These are phyloP conservation scores for Augochlorella aurata DNA, from an alignment of 2,888 invertebrate genomes.

Conservation along the genomic window DNA sequence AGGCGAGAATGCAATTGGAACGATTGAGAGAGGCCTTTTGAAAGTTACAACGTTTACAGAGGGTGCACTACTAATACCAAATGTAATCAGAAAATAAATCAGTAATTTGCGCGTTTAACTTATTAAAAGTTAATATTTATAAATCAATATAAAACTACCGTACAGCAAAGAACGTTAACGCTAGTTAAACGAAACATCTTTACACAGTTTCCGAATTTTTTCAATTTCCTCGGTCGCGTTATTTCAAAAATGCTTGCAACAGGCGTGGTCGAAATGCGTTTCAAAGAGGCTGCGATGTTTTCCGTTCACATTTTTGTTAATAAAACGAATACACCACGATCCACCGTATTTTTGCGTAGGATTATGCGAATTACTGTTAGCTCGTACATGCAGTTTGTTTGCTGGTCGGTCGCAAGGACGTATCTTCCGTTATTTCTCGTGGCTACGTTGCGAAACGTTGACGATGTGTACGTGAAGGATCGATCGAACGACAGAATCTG, in stretches of 20 bases:
- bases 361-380: conserved; percentile 42
- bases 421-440: conserved; percentile 29
- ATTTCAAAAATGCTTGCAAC: neutral
- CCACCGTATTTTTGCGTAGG: neutral
- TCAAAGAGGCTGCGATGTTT: neutral
- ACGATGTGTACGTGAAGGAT: conserved; percentile 5
- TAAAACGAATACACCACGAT: neutral
- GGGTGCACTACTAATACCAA: neutral
- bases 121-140: too few species aligned
- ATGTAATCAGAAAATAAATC: neutral
- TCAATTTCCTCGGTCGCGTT: neutral
- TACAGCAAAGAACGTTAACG: too few species aligned
- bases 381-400: conserved; percentile 11
- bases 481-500: conserved; percentile 20
- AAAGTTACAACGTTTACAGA: neutral
- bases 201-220: neutral
- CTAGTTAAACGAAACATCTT: too few species aligned
- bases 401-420: conserved; percentile 30
- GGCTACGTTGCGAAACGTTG: conserved; percentile 38
- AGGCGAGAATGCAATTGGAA: neutral
- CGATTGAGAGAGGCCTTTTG: neutral
- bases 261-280: neutral
- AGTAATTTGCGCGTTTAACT: too few species aligned
- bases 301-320: neutral
- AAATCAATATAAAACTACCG: too few species aligned